Evolutionary conservation across 2,113 vertebrate species (phyloP), one percentile per base, ranked within the genome.

Genomic region (Sapayoa aenigma): DNA sequence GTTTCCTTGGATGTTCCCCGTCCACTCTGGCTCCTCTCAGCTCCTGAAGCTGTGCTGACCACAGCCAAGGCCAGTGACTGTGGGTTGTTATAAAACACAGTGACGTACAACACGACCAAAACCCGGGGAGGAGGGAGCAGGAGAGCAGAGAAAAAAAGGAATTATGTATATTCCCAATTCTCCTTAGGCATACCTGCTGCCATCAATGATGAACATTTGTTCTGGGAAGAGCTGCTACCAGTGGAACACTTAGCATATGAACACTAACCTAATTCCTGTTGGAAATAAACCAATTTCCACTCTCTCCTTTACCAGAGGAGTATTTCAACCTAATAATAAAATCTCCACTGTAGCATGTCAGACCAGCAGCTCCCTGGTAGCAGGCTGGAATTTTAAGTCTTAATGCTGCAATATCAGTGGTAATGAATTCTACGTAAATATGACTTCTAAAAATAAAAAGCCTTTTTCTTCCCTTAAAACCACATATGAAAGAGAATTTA

Each of bases 261-360:
- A 96, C 94, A 92, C 94, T 94, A 95, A 94, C 92, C 93, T 96
- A 94, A 97, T 95, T 96, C 94, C 93, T 96, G 93, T 90, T 92
- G 94, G 95, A 96, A 95, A 97, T 94, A 96, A 97, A 96, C 90
- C 92, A 88, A 96, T 97, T 97, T 96, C 95, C 95, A 91, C 93
- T 89, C 93, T 91, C 84, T 78, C 85, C 72, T 93, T 93, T 90
- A 93, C 85, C 74, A 86, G 90, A 92, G 79, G 83, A 95, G 95
- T 96, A 93, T 95, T 96, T 96, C 93, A 96, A 68, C 52, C 93
- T 81, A 92, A 94, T 95, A 97, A 96, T 95, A 95, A 95, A 97
- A 95, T 85, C 85, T 93, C 88, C 92, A 93, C 82, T 93, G 93
- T 89, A 90, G 93, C 95, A 97, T 93, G 93, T 92, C 93, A 95